Conservation (phyloP, 2,113 vertebrate species). For the Prochilodus magdalenae region DNA sequence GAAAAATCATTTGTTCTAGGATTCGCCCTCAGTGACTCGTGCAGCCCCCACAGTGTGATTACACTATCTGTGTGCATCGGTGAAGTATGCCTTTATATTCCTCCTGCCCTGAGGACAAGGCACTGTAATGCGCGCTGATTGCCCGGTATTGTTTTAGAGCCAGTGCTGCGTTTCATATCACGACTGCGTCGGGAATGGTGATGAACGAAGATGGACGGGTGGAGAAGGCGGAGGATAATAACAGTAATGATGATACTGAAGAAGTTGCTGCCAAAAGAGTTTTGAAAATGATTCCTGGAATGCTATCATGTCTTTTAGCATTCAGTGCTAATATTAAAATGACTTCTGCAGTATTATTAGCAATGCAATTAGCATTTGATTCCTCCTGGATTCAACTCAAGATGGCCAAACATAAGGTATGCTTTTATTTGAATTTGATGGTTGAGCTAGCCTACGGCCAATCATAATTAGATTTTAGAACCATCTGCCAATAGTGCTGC, state of each 20-base stretch:
- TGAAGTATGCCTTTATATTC: slow-evolving; percentile 11
- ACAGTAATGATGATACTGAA: not conserved
- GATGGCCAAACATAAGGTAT: too few relatives aligned
- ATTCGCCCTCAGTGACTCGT: slow-evolving; percentile 5
- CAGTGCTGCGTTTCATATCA: not conserved
- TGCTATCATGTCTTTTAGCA: not conserved
- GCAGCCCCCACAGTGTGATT: slow-evolving; percentile 3
- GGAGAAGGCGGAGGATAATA: not conserved
- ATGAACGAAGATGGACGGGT: not conserved
- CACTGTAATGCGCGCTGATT: not conserved
- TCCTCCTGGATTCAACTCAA: too few relatives aligned
- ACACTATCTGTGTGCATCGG: not conserved
- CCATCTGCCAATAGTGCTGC: too few relatives aligned
- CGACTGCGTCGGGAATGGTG: not conserved
- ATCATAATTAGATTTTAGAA: too few relatives aligned
- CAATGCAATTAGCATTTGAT: too few relatives aligned
- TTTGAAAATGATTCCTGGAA: not conserved
- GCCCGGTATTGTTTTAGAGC: slow-evolving; percentile 14
- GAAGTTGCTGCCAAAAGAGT: not conserved
- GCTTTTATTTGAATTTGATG: too few relatives aligned
- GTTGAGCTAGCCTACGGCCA: too few relatives aligned
- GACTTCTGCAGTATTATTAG: too few relatives aligned
- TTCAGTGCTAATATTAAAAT: too few relatives aligned
- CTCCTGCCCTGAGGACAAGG: not conserved
- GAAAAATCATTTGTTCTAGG: slow-evolving; percentile 17